Evolutionary conservation across 2,797 vertebrate species (phyloP).

Genomic region (Sandelia bainsii): DNA sequence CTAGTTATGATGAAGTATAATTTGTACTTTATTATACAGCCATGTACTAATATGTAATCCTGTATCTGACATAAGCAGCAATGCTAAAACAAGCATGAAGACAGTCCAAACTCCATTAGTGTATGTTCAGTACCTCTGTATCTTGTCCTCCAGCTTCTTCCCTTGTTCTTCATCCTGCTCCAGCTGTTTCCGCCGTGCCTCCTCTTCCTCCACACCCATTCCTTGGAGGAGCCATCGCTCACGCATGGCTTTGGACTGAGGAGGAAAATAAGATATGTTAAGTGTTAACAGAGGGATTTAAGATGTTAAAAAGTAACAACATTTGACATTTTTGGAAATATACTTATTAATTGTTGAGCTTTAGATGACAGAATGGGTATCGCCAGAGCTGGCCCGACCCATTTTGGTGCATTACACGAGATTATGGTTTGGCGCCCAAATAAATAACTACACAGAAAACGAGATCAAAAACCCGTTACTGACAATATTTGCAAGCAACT

Average conservation of each 20-base stretch:
- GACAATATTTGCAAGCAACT: no score
- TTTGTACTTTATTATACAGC: no score
- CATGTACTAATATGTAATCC: no score
- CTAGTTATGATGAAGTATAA: slow-evolving; percentile 10
- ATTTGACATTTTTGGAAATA: background rate
- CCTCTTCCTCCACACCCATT: slow-evolving; percentile 89
- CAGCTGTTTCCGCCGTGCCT: slow-evolving; percentile 89
- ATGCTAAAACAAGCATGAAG: background rate
- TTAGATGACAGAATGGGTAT: background rate
- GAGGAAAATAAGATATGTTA: slow-evolving; percentile 22
- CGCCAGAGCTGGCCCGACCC: no score
- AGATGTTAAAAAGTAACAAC: background rate
- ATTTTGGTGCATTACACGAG: no score
- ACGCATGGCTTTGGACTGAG: slow-evolving; percentile 95
- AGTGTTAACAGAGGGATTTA: background rate
- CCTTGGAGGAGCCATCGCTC: slow-evolving; percentile 98
- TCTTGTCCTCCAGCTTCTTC: slow-evolving; percentile 91
- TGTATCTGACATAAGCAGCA: background rate
- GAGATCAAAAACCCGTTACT: no score
- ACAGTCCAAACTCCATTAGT: background rate
- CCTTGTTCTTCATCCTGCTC: slow-evolving; percentile 93
- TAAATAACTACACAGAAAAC: no score
- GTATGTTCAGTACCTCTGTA: slow-evolving; percentile 87
- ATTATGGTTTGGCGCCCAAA: no score
- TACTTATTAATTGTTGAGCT: background rate